Conservation (phyloP, 2,113 vertebrate species). For the human region GRCh38 chr2:76319501-76320000, state of each 20-base stretch:
- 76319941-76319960: neutral
- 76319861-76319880: neutral
- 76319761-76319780: neutral
- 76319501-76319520: neutral
- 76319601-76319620: neutral
- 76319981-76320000: slow-evolving; percentile 19
- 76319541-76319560: neutral
- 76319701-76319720: neutral
- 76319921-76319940: neutral
- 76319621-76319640: neutral
- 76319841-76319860: neutral
- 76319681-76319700: neutral
- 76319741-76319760: neutral
- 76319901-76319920: neutral
- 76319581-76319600: neutral
- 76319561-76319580: neutral
- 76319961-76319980: neutral
- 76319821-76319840: neutral
- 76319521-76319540: neutral
- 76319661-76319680: neutral
- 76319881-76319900: neutral
- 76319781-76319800: neutral
- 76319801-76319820: neutral
- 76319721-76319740: neutral
- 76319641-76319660: neutral